Base-by-base conservation (phyloP, 2,113 vertebrate species). In the Columbina picui region DNA sequence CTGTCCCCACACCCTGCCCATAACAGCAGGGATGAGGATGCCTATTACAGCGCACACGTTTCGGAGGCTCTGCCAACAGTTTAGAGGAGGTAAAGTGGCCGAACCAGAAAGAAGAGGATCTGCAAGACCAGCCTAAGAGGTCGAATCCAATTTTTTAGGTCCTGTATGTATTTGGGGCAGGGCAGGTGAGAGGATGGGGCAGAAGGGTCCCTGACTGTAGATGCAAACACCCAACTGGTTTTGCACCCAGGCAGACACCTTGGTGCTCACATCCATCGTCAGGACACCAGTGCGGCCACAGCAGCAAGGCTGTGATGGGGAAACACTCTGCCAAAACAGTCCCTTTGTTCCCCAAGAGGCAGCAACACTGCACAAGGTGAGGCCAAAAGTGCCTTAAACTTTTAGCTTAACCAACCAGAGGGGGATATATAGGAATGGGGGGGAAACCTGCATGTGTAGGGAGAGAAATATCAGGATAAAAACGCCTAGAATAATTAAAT, bases 1-100 rank as follows among this genome's bases (percentile, higher is more conserved):
- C 69, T 89, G 68, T 96, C 94, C 95, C 92, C 90, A 96, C 93
- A 81, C 94, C 92, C 94, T 94, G 73, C 90, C 93, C 88, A 26
- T 81, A 81, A 93, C 52, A 92, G 88, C 79, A 74, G 76, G 87
- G 87, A 93, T 75, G 7, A 22, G 77, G 95, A 77, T 55, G 82
- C 11, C 64, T 95, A 80, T 96, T 97, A 83, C 41, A 52, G 95
- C 64, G 80, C 32, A 10, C 0, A 0, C 2, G 2, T 73, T 94
- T 73, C 1, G 0, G 86, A 90, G 92, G 76, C 27, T 0, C 93
- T 92, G 92, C 96, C 13, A 16, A 88, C 79, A 68, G 30, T 36
- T 60, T 34, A 5, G 17, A 60, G 70, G 36, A 81, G 69, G 32
- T 0, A 0, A 95, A 93, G 91, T 7, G n/a, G 64, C 82, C 6